Percentiles rank a stretch among this genome's conserved stretches.
phyloP scores from a whole-genome alignment of 2,797 vertebrate species.

The Gallirallus australis region DNA sequence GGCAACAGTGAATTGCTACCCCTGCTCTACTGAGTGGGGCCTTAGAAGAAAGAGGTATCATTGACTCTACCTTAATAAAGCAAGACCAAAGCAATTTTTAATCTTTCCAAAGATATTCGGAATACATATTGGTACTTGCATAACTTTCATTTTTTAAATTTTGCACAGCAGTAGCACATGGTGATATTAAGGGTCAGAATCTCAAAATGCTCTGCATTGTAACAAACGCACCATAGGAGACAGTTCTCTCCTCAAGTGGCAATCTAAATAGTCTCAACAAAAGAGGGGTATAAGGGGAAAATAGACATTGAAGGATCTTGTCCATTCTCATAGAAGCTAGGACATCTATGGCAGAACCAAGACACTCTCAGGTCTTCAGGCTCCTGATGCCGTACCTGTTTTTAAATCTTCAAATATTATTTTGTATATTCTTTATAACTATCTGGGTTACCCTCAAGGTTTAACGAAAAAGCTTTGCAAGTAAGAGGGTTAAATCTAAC shows the following conservation, averaged over 20 bases:
- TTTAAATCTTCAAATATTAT: not conserved
- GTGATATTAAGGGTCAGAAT: not conserved
- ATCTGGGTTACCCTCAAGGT: not conserved
- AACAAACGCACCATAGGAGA: not conserved
- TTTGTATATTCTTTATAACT: not conserved
- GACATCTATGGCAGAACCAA: not conserved
- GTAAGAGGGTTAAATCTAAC: not conserved
- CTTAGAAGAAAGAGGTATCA: not conserved
- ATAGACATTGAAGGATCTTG: not conserved
- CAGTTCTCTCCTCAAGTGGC: rapidly evolving
- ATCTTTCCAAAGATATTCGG: not conserved
- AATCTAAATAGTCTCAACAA: not conserved
- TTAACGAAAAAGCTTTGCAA: not conserved
- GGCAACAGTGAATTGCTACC: not conserved
- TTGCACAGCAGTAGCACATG: not conserved
- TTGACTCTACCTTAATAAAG: not conserved
- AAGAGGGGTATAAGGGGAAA: not conserved
- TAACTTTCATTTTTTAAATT: not conserved
- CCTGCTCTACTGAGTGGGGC: not conserved
- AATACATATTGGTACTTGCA: not conserved
- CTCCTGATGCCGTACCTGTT: not conserved
- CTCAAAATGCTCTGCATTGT: not conserved
- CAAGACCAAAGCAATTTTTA: not conserved
- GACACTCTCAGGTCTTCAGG: not conserved
- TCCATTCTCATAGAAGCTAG: not conserved